These are phyloP conservation scores for Steatornis caripensis DNA, from an alignment of 2,113 vertebrate species.

Conservation along the genomic window DNA sequence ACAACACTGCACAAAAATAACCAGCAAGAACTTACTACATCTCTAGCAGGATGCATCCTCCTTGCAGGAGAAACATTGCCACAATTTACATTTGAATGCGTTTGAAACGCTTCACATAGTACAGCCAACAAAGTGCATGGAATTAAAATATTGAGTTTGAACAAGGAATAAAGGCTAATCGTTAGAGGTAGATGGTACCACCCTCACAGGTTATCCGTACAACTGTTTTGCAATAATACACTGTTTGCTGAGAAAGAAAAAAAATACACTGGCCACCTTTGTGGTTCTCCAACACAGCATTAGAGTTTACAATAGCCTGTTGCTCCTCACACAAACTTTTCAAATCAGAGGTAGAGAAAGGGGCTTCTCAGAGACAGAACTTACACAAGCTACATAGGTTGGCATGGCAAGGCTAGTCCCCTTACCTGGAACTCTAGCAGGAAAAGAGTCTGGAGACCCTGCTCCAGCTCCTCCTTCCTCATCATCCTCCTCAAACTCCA, in stretches of 20 bases:
- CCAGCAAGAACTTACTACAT: neutral
- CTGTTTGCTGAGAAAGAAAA: neutral
- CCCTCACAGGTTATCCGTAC: neutral
- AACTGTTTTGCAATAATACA: neutral
- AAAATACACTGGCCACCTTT: neutral
- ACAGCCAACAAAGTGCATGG: neutral
- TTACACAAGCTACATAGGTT: neutral
- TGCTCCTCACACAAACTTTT: neutral
- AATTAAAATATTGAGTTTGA: neutral
- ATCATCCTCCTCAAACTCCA: slow-evolving; percentile 95
- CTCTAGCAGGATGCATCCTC: neutral
- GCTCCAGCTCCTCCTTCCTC: slow-evolving; percentile 86
- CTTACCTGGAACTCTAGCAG: slow-evolving; percentile 87
- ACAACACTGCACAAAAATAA: neutral
- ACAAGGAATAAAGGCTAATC: neutral
- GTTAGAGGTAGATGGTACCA: neutral
- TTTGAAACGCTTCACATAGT: neutral
- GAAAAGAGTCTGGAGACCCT: slow-evolving; percentile 83
- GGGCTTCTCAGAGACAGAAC: neutral
- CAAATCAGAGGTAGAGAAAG: neutral
- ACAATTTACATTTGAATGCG: neutral
- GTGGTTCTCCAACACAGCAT: neutral
- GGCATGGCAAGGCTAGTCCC: neutral
- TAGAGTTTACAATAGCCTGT: neutral
- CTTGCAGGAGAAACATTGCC: neutral